Evolutionary conservation across 1,140 invertebrate genomes (phyloP), one percentile per base, ranked within the genome.

Genomic region (Metaphire vulgaris): DNA sequence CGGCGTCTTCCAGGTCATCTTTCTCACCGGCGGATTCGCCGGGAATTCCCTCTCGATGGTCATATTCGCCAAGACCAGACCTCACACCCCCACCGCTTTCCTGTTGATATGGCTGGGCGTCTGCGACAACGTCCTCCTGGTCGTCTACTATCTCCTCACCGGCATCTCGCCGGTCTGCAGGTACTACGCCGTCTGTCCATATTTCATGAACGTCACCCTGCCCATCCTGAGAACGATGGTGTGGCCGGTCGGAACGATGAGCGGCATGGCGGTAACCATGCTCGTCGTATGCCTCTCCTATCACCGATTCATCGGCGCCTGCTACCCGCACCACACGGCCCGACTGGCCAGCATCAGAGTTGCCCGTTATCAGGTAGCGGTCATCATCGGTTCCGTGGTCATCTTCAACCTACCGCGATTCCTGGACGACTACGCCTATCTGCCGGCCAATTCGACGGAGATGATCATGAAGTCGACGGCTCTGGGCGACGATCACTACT

Each of bases 161-260:
- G n/a, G n/a, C 64, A 65, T 65, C 64, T 65, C 64, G 64, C 64
- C 64, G 64, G 15, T 65, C 64, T 65, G 64, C n/a, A n/a, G n/a
- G 15, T n/a, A 15, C 64, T 65, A 15, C 64, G 15, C 15, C 15
- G 64, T 65, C 64, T 65, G 64, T n/a, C 64, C 64, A 15, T 65
- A 65, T n/a, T 65, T 15, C n/a, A 65, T n/a, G n/a, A 15, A 15
- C 64, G 15, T n/a, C 15, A 15, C 64, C 15, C 64, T n/a, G 15
- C 64, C 64, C 64, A 65, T 15, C 64, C 64, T 15, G 64, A 15
- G 64, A 65, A 65, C 15, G 15, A 65, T 65, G 64, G 15, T 65
- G 64, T n/a, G 15, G 64, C 64, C 64, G 64, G 15, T 65, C 64
- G 64, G 64, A 15, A 15, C 64, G 15, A 65, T 65, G n/a, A n/a